Percentiles rank a stretch among this genome's conserved stretches.
These are phyloP conservation scores for Allacma fusca DNA, from an alignment of 2,888 invertebrate genomes.

Conservation along the genomic window DNA sequence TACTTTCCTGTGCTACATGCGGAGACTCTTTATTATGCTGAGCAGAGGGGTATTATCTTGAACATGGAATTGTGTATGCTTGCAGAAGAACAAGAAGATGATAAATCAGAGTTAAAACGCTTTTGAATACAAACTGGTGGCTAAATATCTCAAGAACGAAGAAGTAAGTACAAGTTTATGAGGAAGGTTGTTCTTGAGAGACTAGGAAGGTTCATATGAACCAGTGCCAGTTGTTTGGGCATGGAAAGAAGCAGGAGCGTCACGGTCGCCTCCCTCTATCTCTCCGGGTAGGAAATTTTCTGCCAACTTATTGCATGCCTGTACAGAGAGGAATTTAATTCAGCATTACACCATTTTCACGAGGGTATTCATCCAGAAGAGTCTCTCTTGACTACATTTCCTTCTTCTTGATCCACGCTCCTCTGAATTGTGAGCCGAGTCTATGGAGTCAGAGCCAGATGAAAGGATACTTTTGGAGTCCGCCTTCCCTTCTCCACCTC, in stretches of 20 bases:
- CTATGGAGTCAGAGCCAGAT: not conserved
- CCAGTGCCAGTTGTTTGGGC: not conserved
- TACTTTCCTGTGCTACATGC: too few relatives aligned
- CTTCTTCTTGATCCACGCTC: too few relatives aligned
- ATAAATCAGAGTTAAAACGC: conserved; percentile 4
- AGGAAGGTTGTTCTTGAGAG: not conserved
- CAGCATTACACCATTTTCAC: not conserved
- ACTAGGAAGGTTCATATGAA: not conserved
- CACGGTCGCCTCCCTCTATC: conserved; percentile 27
- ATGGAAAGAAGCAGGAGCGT: conserved; percentile 7
- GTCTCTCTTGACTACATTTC: too few relatives aligned
- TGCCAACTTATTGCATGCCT: conserved; percentile 7
- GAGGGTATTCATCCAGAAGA: conserved; percentile 17
- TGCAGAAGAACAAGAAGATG: not conserved
- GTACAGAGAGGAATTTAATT: conserved; percentile 10
- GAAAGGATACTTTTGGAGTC: conserved; percentile 12
- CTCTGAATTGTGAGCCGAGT: too few relatives aligned
- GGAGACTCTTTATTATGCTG: not conserved
- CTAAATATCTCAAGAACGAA: not conserved
- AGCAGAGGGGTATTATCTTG: not conserved
- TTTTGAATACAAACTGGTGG: not conserved
- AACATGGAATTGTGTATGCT: not conserved
- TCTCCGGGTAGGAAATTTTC: conserved; percentile 23
- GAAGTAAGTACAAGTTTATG: not conserved
- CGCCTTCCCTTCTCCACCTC: conserved; percentile 6